phyloP scores from a whole-genome alignment of 2,113 vertebrate species.

The Pterophyllum scalare region DNA sequence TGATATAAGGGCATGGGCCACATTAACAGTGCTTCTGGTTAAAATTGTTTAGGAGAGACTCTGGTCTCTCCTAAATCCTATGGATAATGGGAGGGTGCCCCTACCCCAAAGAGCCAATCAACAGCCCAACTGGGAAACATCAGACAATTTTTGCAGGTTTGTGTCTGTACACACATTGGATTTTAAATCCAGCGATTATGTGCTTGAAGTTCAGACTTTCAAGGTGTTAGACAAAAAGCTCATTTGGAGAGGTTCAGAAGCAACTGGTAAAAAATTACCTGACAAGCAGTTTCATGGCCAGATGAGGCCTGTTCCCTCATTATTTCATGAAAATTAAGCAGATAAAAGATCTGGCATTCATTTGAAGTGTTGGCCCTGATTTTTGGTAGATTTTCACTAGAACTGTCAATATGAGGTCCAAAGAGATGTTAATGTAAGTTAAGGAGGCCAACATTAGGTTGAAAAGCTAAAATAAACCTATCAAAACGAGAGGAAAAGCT shows the following conservation, averaged over 20 bases:
- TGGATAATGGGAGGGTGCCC: no score
- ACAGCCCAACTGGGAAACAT: neutral
- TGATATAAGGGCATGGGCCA: neutral
- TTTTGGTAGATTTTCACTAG: neutral
- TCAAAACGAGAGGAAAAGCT: neutral
- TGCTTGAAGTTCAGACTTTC: neutral
- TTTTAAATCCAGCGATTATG: neutral
- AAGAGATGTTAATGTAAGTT: neutral
- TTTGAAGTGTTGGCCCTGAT: neutral
- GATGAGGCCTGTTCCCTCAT: neutral
- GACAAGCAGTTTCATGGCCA: neutral
- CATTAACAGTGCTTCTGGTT: neutral
- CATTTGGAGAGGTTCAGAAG: neutral
- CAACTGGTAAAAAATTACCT: neutral
- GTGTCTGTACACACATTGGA: no score
- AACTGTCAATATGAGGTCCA: neutral
- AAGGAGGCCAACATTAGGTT: neutral
- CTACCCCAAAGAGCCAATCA: neutral
- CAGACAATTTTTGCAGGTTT: no score
- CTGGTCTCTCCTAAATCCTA: no score
- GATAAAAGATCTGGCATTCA: neutral
- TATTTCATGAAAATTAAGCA: conserved; percentile 4
- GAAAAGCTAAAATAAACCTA: neutral
- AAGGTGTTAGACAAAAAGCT: neutral
- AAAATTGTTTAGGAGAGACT: neutral